phyloP scores from a whole-genome alignment of 2,888 invertebrate species.

The Melitaea athalia region DNA sequence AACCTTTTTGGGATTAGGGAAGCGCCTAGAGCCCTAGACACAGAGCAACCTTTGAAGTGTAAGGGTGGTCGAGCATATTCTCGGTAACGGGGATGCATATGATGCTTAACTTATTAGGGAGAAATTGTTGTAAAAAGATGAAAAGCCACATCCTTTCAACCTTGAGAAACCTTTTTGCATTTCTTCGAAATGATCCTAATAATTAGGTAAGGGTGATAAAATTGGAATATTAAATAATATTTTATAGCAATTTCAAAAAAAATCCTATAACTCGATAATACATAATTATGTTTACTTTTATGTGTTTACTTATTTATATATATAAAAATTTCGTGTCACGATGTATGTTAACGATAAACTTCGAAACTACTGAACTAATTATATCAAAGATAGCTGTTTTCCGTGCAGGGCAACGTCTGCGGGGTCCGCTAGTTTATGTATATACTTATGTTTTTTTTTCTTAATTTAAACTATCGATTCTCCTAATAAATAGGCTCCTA shows the following conservation, averaged over 20 bases:
- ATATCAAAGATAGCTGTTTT: too few relatives aligned
- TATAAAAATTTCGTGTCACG: too few relatives aligned
- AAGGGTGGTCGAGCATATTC: not conserved
- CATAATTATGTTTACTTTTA: too few relatives aligned
- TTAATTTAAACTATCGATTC: too few relatives aligned
- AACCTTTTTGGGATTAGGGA: not conserved
- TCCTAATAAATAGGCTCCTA: too few relatives aligned
- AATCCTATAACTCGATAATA: not conserved
- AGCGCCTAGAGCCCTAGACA: conserved; percentile 12
- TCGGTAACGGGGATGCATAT: not conserved
- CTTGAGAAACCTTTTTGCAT: conserved; percentile 2
- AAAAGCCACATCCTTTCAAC: not conserved
- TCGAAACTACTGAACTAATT: too few relatives aligned
- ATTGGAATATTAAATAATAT: not conserved
- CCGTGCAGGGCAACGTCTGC: too few relatives aligned
- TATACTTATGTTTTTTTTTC: too few relatives aligned
- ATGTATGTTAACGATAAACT: too few relatives aligned
- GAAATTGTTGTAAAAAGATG: not conserved
- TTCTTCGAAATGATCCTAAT: not conserved
- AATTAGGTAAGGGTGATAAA: not conserved
- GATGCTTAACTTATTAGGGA: not conserved
- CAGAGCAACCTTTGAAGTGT: conserved; percentile 8
- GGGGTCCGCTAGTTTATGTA: too few relatives aligned
- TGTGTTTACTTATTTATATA: too few relatives aligned
- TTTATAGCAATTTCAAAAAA: not conserved